Percentiles rank a stretch among this genome's conserved stretches.
Evolutionary conservation across 2,888 invertebrate species (phyloP).

Genomic region (Rhagophthalmus giganteus): DNA sequence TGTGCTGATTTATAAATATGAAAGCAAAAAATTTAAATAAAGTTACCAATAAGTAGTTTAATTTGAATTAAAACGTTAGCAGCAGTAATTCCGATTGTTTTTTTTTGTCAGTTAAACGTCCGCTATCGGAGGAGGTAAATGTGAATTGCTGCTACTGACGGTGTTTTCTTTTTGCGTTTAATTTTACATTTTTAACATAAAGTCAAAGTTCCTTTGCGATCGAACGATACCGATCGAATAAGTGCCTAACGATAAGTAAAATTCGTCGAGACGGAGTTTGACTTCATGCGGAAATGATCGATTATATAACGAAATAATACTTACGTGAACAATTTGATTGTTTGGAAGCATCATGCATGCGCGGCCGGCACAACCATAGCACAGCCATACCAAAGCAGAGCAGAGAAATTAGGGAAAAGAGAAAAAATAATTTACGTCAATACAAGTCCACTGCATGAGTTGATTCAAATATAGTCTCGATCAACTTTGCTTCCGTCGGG

Average conservation of each 20-base stretch:
- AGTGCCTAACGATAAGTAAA: background rate
- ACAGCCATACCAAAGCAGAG: conserved; percentile 78
- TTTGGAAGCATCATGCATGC: conserved; percentile 77
- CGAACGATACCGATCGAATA: too few species aligned
- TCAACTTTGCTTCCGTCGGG: conserved; percentile 53
- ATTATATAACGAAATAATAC: conserved; percentile 57
- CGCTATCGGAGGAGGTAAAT: background rate
- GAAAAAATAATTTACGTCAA: conserved; percentile 72
- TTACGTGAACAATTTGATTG: conserved; percentile 73
- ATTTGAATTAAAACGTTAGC: conserved; percentile 3
- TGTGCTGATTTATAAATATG: conserved; percentile 20
- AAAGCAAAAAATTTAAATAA: conserved; percentile 20
- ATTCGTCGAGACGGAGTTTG: too few species aligned
- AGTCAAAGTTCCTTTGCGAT: conserved; percentile 18
- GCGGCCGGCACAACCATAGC: conserved; percentile 79
- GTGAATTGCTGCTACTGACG: conserved; percentile 8
- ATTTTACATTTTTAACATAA: conserved; percentile 20
- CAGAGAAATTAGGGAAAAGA: conserved; percentile 78
- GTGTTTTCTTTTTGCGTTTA: conserved; percentile 10
- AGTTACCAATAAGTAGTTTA: conserved; percentile 9
- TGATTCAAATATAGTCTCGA: conserved; percentile 40
- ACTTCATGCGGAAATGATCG: conserved; percentile 18
- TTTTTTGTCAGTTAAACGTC: too few species aligned
- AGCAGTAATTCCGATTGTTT: conserved; percentile 9
- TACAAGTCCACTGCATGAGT: conserved; percentile 57